phyloP scores from a whole-genome alignment of 2,888 invertebrate genomes.

The Carcina quercana region DNA sequence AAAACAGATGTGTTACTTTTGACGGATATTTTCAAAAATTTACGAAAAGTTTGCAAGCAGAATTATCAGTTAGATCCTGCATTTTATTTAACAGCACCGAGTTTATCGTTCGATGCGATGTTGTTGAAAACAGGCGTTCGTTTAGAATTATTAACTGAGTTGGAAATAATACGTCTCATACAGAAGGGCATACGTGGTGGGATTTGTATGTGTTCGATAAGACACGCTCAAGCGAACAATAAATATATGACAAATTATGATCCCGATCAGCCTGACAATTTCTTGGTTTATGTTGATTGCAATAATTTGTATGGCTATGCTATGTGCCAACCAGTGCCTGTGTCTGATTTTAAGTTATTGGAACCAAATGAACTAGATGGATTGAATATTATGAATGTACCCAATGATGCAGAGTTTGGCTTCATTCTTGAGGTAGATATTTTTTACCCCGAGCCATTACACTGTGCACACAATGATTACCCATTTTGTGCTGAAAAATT shows the following conservation, averaged over 20 bases:
- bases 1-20: constrained; percentile 20
- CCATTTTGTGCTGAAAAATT: constrained; percentile 1
- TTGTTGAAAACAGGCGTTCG: constrained; percentile 11
- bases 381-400: neutral
- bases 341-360: neutral
- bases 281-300: constrained; percentile 25
- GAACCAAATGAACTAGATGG: neutral
- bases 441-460: neutral
- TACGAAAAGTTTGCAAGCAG: constrained; percentile 16
- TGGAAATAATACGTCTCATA: constrained; percentile 19
- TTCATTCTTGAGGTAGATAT: neutral
- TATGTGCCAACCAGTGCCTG: constrained; percentile 14
- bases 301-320: constrained; percentile 29
- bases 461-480: neutral
- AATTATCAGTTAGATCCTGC: constrained; percentile 22
- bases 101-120: constrained; percentile 21
- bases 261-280: constrained; percentile 10
- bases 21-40: constrained; percentile 25
- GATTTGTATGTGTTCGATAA: constrained; percentile 16
- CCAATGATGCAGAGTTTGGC: neutral
- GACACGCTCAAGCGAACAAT: constrained; percentile 20
- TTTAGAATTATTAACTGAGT: constrained; percentile 18
- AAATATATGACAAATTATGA: constrained; percentile 21
- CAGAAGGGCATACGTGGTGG: constrained; percentile 22
- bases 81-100: constrained; percentile 18